phyloP scores from a whole-genome alignment of 2,888 invertebrate species.

The Oxyteleia sp. region DNA sequence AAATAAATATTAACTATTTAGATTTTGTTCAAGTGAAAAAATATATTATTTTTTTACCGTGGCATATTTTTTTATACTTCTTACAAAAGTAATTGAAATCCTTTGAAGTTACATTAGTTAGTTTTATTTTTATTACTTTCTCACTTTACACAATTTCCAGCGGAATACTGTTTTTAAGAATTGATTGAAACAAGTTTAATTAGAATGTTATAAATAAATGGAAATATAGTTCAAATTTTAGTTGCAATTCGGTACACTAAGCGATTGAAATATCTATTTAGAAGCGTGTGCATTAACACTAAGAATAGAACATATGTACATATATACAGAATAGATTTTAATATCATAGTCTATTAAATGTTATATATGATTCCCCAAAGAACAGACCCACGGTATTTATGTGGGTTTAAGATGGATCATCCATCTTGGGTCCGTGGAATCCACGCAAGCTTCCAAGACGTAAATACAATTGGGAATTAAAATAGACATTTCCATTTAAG shows the following conservation, averaged over 20 bases:
- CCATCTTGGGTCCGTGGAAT: constrained; percentile 31
- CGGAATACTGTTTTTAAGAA: no score
- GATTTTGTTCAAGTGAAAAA: no score
- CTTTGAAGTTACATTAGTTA: no score
- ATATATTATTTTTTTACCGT: no score
- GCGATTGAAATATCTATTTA: neutral
- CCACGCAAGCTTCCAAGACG: constrained; percentile 16
- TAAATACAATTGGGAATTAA: constrained; percentile 37
- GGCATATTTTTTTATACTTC: no score
- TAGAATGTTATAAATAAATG: constrained; percentile 5
- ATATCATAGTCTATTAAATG: constrained; percentile 42
- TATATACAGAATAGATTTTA: constrained; percentile 13
- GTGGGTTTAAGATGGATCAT: constrained; percentile 39
- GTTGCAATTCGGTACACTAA: constrained; percentile 4
- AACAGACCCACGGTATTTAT: constrained; percentile 16
- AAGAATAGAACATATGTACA: neutral
- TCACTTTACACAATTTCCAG: no score
- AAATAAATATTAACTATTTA: no score
- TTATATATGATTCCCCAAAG: constrained; percentile 18
- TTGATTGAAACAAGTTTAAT: constrained; percentile 25
- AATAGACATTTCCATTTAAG: constrained; percentile 36
- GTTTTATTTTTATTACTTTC: no score
- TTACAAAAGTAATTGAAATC: no score
- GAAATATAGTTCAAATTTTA: constrained; percentile 10
- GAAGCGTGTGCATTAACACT: neutral